Base-by-base conservation (phyloP, 2,888 invertebrate genomes). In the Ophion costatus region DNA sequence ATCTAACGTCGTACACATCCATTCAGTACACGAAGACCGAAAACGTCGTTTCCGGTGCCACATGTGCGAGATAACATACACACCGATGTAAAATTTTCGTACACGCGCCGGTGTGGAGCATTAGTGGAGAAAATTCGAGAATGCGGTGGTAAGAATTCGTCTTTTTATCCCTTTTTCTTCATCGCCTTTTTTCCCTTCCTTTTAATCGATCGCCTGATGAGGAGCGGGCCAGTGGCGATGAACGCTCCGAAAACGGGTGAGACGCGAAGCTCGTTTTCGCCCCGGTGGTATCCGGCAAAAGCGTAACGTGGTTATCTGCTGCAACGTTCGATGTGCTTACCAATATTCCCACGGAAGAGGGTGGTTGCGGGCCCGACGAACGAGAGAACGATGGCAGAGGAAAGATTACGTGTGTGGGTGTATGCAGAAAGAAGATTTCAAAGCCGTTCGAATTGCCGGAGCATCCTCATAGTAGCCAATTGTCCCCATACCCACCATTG, bases 291-390 rank as follows among this genome's bases (percentile, higher is more conserved):
- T 89, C 88, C 86, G 89, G 91, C 88, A 87, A 89, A 90, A 90
- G 88, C 88, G 88, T 91, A 91, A 91, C 90, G 89, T 88, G 90
- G 91, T 92, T 92, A 92, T 91, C 90, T 88, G 89, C 88, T 84
- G 89, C 88, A 90, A 91, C 90, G 90, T 90, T 91, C 91, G 89
- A 90, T 88, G 90, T 88, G 89, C 88, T 88, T 88, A 88, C 88
- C 88, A 88, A 88, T 90, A 90, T 91, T 90, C 90, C 89, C 90
- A 90, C 89, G 89, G 86, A 87, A 89, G 80, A 75, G 83, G 77
- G 85, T 80, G 88, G 84, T 88, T 80, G 63, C 79, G 71, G 74
- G 66, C 9, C 59, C 42, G 38, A 61, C 45, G 59, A 75, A 70
- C 76, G 85, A 81, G 63, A 83, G 77, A 64, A 64, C 69, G 70